Conservation (phyloP, 1,140 invertebrate genomes). For the Melipona quadrifasciata region DNA sequence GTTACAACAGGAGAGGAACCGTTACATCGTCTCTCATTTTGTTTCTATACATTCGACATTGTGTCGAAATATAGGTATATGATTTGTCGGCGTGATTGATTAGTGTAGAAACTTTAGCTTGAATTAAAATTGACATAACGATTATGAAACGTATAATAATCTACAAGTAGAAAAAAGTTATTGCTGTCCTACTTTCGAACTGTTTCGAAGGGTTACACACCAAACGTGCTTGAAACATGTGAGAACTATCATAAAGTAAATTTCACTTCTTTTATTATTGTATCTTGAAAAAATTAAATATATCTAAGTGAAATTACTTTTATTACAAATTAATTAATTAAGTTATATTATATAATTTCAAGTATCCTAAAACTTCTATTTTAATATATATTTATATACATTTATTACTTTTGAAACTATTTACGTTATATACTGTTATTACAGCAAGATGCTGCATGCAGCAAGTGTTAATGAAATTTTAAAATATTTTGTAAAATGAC, state of each 20-base stretch:
- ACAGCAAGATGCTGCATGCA: too few relatives aligned
- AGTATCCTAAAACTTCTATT: too few relatives aligned
- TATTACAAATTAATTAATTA: too few relatives aligned
- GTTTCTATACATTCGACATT: background rate
- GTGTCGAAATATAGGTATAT: background rate
- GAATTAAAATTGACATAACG: slow-evolving; percentile 26
- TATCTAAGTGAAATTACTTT: too few relatives aligned
- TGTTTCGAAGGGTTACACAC: background rate
- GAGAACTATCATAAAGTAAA: background rate
- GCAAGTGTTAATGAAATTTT: too few relatives aligned
- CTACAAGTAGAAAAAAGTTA: background rate
- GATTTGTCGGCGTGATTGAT: background rate
- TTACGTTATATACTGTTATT: too few relatives aligned
- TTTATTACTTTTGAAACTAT: too few relatives aligned
- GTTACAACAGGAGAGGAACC: background rate
- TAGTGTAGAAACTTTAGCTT: background rate
- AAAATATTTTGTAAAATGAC: too few relatives aligned
- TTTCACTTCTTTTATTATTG: background rate
- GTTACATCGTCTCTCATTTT: background rate
- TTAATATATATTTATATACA: too few relatives aligned
- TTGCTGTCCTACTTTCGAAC: background rate
- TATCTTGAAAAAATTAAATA: background rate
- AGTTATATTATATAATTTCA: too few relatives aligned
- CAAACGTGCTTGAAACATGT: background rate
- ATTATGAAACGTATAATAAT: slow-evolving; percentile 26